phyloP scores from a whole-genome alignment of 2,888 invertebrate species.

The Cyclophora albipunctata region DNA sequence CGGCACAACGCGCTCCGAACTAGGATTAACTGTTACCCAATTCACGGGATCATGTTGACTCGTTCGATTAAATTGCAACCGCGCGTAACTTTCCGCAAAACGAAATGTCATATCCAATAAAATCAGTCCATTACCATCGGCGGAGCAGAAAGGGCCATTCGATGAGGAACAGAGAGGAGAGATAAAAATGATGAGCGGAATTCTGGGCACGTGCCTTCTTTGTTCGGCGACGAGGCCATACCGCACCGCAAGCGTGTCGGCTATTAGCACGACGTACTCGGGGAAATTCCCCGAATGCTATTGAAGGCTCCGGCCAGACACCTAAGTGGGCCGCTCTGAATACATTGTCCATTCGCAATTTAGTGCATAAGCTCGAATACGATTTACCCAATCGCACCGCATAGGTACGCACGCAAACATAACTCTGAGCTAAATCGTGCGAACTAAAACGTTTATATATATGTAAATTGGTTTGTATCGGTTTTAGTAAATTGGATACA shows the following conservation, averaged over 20 bases:
- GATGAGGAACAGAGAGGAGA: slow-evolving; percentile 9
- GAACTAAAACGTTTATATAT: no score
- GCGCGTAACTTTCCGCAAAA: slow-evolving; percentile 6
- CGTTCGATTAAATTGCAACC: slow-evolving; percentile 11
- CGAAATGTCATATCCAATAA: slow-evolving; percentile 18
- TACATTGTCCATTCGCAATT: slow-evolving; percentile 20
- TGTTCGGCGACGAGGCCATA: slow-evolving; percentile 29
- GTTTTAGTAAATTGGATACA: no score
- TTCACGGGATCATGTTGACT: background rate
- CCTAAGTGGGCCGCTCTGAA: slow-evolving; percentile 11
- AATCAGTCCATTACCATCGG: slow-evolving; percentile 18
- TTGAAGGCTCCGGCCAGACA: slow-evolving; percentile 6
- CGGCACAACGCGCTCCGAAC: no score
- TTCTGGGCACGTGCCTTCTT: slow-evolving; percentile 34
- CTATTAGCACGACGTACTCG: no score
- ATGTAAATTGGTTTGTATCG: no score
- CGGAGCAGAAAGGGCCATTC: slow-evolving; percentile 15
- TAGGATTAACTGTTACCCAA: no score
- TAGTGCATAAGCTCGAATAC: slow-evolving; percentile 13
- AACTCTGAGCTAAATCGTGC: background rate
- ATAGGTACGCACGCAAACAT: background rate
- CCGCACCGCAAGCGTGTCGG: slow-evolving; percentile 13
- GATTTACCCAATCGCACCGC: slow-evolving; percentile 17
- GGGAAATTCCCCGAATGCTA: slow-evolving; percentile 18
- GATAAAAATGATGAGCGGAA: slow-evolving; percentile 25